Percentiles rank a stretch among this genome's conserved stretches.
Evolutionary conservation across 2,113 vertebrate species (phyloP).

Genomic region (Crotalus viridis): DNA sequence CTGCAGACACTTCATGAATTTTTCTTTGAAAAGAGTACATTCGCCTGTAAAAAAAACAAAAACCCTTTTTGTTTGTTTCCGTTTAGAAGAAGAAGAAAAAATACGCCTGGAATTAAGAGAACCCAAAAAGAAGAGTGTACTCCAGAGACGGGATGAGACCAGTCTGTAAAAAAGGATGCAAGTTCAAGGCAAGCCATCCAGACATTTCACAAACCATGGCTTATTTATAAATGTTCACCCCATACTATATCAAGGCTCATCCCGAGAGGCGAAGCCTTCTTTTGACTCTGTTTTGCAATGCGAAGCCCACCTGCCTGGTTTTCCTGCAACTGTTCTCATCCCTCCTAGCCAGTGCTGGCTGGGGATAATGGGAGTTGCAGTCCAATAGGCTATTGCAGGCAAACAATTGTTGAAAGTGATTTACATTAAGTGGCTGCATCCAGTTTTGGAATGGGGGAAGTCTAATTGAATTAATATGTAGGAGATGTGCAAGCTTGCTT

Average conservation of each 20-base stretch:
- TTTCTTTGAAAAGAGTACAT: constrained; percentile 86
- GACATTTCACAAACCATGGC: not conserved
- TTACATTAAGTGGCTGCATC: too few species aligned
- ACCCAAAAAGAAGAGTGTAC: not conserved
- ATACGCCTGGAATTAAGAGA: not conserved
- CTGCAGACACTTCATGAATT: constrained; percentile 86
- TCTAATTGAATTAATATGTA: too few species aligned
- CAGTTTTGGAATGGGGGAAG: too few species aligned
- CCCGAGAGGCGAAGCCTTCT: not conserved
- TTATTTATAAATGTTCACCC: not conserved
- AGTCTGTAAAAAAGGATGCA: not conserved
- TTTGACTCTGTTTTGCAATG: not conserved
- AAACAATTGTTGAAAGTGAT: too few species aligned
- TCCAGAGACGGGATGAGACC: not conserved
- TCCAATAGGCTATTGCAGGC: too few species aligned
- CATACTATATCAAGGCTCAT: not conserved
- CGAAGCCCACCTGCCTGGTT: too few species aligned
- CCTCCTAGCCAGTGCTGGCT: too few species aligned
- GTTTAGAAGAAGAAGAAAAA: not conserved
- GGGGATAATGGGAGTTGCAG: too few species aligned
- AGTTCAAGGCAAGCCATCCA: not conserved
- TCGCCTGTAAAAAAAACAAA: constrained; percentile 72
- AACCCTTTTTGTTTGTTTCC: not conserved
- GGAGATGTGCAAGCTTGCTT: too few species aligned
- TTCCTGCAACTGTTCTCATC: too few species aligned